Conservation (phyloP, 2,113 vertebrate genomes). For the Thymallus thymallus region DNA sequence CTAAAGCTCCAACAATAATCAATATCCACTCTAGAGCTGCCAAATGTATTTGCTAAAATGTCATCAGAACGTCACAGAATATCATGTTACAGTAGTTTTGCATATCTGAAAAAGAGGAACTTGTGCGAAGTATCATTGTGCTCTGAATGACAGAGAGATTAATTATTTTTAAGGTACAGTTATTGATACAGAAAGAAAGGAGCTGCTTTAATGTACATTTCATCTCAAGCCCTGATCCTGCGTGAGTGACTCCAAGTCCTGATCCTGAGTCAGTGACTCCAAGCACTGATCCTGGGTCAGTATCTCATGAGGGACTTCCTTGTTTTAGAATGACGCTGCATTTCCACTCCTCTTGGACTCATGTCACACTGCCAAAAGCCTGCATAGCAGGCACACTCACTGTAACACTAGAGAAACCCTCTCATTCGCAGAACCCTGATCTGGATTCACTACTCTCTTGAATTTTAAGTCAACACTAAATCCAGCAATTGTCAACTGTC, state of each 20-base stretch:
- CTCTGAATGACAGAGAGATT: not conserved
- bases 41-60: not conserved
- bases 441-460: too few species aligned
- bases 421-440: too few species aligned
- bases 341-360: slow-evolving; percentile 2
- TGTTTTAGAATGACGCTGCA: not conserved
- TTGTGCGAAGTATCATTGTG: not conserved
- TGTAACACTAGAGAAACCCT: not conserved
- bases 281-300: too few species aligned
- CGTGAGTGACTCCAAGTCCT: too few species aligned
- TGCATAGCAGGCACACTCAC: too few species aligned
- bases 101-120: not conserved
- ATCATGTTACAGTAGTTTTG: not conserved
- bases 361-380: not conserved
- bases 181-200: not conserved
- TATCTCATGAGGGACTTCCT: not conserved
- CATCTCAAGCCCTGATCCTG: not conserved
- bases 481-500: too few species aligned
- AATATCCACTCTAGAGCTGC: not conserved
- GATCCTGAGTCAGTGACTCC: too few species aligned
- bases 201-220: not conserved
- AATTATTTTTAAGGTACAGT: not conserved
- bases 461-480: too few species aligned
- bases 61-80: slow-evolving; percentile 19
- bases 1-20: slow-evolving; percentile 29